These are phyloP conservation scores for Cephus nigrinus DNA, from an alignment of 2,888 invertebrate species.

Conservation along the genomic window DNA sequence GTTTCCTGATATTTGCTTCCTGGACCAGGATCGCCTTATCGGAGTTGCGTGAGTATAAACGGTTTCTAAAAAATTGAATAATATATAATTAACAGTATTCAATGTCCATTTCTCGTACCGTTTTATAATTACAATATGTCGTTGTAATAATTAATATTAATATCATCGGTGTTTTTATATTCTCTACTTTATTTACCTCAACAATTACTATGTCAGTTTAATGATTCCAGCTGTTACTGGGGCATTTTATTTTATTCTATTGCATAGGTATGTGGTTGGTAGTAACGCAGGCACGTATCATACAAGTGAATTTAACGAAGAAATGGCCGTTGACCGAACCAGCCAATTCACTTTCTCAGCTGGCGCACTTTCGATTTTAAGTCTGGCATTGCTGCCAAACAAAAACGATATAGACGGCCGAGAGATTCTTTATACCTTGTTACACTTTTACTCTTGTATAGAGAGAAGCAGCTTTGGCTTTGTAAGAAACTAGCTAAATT, in stretches of 20 bases:
- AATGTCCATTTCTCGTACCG: neutral
- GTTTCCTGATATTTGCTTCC: slow-evolving; percentile 19
- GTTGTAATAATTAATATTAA: neutral
- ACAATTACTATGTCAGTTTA: neutral
- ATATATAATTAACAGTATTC: neutral
- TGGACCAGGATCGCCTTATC: slow-evolving; percentile 30
- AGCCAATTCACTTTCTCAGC: slow-evolving; percentile 56
- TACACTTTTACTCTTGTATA: neutral
- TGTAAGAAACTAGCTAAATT: neutral
- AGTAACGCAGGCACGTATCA: neutral
- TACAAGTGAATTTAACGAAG: neutral
- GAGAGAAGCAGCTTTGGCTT: neutral
- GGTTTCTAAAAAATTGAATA: neutral
- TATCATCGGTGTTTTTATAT: neutral
- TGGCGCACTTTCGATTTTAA: slow-evolving; percentile 55
- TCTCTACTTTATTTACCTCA: neutral
- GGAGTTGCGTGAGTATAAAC: slow-evolving; percentile 44
- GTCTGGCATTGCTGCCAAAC: slow-evolving; percentile 24
- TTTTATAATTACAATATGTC: neutral
- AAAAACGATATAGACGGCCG: neutral
- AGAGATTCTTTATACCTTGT: neutral
- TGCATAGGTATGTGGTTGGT: neutral
- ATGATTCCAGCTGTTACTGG: neutral
- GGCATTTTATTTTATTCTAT: neutral
- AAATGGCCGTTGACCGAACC: slow-evolving; percentile 24